Conservation (phyloP, 2,113 vertebrate genomes). For the Ageneiosus marmoratus region DNA sequence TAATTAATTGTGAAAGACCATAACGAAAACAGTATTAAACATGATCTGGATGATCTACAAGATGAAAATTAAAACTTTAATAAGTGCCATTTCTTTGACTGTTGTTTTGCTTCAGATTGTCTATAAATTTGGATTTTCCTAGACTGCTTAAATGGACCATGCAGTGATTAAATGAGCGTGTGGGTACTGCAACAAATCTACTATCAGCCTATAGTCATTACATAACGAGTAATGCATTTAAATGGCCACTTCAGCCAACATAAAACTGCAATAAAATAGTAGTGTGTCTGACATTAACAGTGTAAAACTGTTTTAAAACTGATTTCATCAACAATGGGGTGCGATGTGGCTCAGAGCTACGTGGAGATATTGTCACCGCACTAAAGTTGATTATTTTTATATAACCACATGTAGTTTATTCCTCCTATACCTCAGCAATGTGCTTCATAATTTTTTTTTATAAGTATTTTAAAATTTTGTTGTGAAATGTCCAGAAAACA, state of each 20-base stretch:
- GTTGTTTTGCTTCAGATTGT: constrained; percentile 25
- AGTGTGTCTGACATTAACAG: background rate
- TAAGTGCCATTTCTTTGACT: background rate
- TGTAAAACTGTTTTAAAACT: background rate
- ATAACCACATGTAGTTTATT: background rate
- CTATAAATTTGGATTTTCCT: constrained; percentile 28
- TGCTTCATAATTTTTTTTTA: background rate
- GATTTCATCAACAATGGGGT: background rate
- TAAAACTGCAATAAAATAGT: constrained; percentile 7
- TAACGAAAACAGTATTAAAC: constrained; percentile 25
- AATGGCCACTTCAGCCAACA: constrained; percentile 1
- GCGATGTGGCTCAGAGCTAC: background rate
- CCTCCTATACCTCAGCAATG: background rate
- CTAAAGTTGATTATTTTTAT: background rate
- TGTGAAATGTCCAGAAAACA: background rate
- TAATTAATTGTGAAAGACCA: constrained; percentile 36
- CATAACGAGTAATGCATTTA: constrained; percentile 31
- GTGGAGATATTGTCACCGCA: background rate
- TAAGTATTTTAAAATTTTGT: background rate
- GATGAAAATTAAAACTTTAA: constrained; percentile 32
- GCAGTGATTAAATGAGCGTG: constrained; percentile 18
- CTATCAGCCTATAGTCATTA: constrained; percentile 23
- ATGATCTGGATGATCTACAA: constrained; percentile 20
- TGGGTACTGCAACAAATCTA: constrained; percentile 22
- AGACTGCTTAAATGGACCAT: constrained; percentile 11